Conservation (phyloP, 2,797 vertebrate genomes). For the Epinephelus awoara region DNA sequence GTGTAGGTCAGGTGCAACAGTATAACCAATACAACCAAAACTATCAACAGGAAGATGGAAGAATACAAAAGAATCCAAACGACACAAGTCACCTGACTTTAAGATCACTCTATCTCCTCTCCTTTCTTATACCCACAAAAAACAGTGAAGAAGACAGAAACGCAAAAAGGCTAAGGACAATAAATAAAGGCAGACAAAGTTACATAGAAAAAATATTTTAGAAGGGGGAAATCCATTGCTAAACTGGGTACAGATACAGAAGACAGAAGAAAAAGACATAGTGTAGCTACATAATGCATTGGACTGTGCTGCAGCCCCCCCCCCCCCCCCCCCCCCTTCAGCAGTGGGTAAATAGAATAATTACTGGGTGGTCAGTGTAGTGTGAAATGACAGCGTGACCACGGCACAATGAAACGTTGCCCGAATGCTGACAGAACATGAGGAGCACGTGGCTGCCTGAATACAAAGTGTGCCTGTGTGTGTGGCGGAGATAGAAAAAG, state of each 20-base stretch:
- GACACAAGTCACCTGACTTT: neutral
- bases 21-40: neutral
- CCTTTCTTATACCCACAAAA: neutral
- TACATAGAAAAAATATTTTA: neutral
- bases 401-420: conserved; percentile 77
- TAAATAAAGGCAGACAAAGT: neutral
- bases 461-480: conserved; percentile 70
- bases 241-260: conserved; percentile 8
- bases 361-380: conserved; percentile 80
- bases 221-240: conserved; percentile 3
- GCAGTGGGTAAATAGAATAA: conserved; percentile 79
- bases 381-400: conserved; percentile 84
- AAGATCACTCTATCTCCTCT: neutral
- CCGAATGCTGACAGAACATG: conserved; percentile 78
- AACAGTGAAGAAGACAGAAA: neutral
- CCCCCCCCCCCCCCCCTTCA: conserved; percentile 23
- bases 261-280: conserved; percentile 36
- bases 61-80: neutral
- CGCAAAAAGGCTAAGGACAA: neutral
- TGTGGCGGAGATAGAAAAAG: conserved; percentile 59
- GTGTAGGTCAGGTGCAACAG: neutral
- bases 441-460: conserved; percentile 71
- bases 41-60: neutral
- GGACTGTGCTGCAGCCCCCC: conserved; percentile 22
- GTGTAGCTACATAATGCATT: conserved; percentile 44